Percentiles rank a stretch among this genome's conserved stretches.
These are phyloP conservation scores for Montifringilla adamsi DNA, from an alignment of 2,113 vertebrate genomes.

Conservation along the genomic window DNA sequence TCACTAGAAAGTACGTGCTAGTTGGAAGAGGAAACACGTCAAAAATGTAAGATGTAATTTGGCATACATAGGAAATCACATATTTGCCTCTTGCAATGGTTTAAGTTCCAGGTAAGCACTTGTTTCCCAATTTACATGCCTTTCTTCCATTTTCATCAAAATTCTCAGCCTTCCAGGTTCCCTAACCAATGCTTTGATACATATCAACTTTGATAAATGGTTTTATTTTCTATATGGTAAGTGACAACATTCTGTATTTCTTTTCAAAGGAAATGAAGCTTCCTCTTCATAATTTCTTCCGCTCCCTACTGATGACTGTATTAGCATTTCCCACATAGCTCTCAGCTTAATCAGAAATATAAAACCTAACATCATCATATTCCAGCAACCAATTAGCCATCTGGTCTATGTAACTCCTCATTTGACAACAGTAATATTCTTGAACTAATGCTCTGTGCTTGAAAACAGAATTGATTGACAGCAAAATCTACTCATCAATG, in stretches of 20 bases:
- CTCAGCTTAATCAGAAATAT: conserved; percentile 13
- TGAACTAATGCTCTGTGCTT: neutral
- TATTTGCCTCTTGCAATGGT: neutral
- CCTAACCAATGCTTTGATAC: neutral
- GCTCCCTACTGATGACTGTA: neutral
- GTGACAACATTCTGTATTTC: neutral
- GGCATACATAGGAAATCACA: rapidly evolving
- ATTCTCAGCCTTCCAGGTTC: neutral
- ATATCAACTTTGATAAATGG: neutral
- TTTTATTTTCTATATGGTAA: neutral
- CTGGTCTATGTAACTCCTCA: neutral
- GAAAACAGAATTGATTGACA: neutral
- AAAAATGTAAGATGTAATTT: neutral
- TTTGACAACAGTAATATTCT: neutral
- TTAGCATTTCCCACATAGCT: conserved; percentile 20
- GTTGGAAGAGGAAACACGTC: neutral
- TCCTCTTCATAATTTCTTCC: neutral
- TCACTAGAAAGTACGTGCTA: neutral
- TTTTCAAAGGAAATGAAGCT: neutral
- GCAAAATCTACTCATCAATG: neutral
- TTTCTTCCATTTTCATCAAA: neutral
- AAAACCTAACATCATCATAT: conserved; percentile 27
- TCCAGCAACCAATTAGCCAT: conserved; percentile 49
- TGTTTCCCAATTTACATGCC: neutral
- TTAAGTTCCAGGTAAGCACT: neutral